These are phyloP conservation scores for Liodrosophila aerea DNA, from an alignment of 2,888 invertebrate species.

Conservation along the genomic window DNA sequence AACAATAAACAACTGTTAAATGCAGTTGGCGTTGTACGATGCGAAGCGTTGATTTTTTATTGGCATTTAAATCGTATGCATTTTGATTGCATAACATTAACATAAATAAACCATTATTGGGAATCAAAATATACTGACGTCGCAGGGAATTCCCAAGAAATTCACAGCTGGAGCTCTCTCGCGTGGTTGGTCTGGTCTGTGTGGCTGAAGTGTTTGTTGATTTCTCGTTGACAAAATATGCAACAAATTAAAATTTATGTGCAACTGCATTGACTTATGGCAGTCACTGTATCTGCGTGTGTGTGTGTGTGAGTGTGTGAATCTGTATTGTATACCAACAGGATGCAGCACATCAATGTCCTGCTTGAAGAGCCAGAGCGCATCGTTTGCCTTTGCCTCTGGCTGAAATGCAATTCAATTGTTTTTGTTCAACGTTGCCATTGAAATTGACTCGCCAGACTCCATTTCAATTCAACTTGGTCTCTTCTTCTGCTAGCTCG, in stretches of 20 bases:
- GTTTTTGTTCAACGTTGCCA: slow-evolving; percentile 57
- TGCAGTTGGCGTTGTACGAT: slow-evolving; percentile 34
- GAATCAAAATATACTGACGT: slow-evolving; percentile 37
- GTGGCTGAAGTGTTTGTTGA: slow-evolving; percentile 59
- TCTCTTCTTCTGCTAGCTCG: background rate
- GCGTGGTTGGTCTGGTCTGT: background rate
- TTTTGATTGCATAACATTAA: slow-evolving; percentile 80
- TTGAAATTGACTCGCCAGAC: slow-evolving; percentile 39
- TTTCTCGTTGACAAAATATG: slow-evolving; percentile 75
- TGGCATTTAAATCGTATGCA: slow-evolving; percentile 78
- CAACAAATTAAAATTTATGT: slow-evolving; percentile 78
- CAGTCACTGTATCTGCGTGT: slow-evolving; percentile 5
- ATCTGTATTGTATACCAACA: slow-evolving; percentile 35
- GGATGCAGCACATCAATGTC: slow-evolving; percentile 78
- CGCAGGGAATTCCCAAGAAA: slow-evolving; percentile 81
- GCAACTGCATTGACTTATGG: slow-evolving; percentile 63
- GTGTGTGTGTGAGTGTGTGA: background rate
- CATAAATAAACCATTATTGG: slow-evolving; percentile 79
- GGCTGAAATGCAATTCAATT: slow-evolving; percentile 80
- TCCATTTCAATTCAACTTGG: slow-evolving; percentile 20
- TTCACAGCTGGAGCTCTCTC: slow-evolving; percentile 78
- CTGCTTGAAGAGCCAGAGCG: slow-evolving; percentile 39
- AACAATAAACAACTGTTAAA: slow-evolving; percentile 58
- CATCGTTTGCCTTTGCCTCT: slow-evolving; percentile 22
- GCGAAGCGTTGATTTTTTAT: slow-evolving; percentile 74